Base-by-base conservation (phyloP, 2,797 vertebrate genomes). In the Diplodus sargus region DNA sequence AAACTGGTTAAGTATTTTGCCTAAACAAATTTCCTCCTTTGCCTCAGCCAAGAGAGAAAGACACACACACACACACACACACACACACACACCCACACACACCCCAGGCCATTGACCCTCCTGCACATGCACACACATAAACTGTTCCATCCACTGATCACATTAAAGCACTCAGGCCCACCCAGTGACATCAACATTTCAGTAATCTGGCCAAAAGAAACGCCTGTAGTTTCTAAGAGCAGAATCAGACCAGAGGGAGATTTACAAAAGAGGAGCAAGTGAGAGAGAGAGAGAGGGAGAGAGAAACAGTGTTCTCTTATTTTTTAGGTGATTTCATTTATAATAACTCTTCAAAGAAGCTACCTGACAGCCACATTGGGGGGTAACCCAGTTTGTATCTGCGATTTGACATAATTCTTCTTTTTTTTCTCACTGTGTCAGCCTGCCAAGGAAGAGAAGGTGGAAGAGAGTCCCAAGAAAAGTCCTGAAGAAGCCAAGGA, bases 361-460 rank as follows among this genome's bases (percentile, higher is more conserved):
- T 45, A 23, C 9, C 15, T 7, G 22, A 60, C 16, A 5, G 20
- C n/a, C 15, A 49, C 23, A 48, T 14, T 5, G 22, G 25, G 20
- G 8, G 1, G 7, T 39, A 65, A 39, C 22, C 42, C 28, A 51
- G 1, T 73, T n/a, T 78, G 15, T 43, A 56, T 23, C 61, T 57
- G 42, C 30, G 16, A 4, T 53, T 67, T 76, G 48, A 76, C 23
- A 16, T 23, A 3, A 20, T 22, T 4, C 30, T 20, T 5, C 16
- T 43, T 3, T 17, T 47, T 57, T 42, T 56, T 42, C 8, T 20
- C 18, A 5, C 45, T 28, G n/a, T 1, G 0, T 53, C 69, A 99
- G 97, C 95, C 94, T 82, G 91, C 90, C 56, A 96, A 89, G 92
- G 91, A 90, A 81, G 92, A 94, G 64, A 94, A 94, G 86, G 93